Conservation (phyloP, 2,888 invertebrate species). For the Adelognathus sp. region DNA sequence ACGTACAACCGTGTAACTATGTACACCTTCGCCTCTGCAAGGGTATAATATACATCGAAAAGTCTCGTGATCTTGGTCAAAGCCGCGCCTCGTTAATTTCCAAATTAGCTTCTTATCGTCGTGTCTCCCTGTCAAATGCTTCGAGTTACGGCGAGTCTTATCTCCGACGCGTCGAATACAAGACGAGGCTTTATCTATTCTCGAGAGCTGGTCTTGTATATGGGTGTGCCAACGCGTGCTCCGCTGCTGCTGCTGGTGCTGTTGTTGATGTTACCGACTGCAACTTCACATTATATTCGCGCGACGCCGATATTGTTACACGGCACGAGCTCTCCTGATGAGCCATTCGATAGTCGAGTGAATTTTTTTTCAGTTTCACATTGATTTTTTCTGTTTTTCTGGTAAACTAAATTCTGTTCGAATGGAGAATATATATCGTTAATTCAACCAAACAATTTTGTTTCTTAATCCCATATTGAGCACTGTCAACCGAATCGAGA, state of each 20-base stretch:
- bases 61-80: constrained; percentile 7
- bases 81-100: constrained; percentile 50
- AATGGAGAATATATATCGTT: too few species aligned
- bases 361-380: too few species aligned
- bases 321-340: constrained; percentile 32
- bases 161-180: constrained; percentile 7
- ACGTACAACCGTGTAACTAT: neutral
- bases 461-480: too few species aligned
- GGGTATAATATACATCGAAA: neutral
- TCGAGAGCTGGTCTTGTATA: neutral
- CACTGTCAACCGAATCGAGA: too few species aligned
- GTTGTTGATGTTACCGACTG: constrained; percentile 38
- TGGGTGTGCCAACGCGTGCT: constrained; percentile 52
- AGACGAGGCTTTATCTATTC: constrained; percentile 15
- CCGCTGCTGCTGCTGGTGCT: constrained; percentile 21
- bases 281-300: constrained; percentile 33
- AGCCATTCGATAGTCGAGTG: too few species aligned
- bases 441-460: too few species aligned
- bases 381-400: too few species aligned
- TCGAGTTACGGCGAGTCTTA: neutral
- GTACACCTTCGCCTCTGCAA: neutral
- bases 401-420: too few species aligned
- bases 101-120: constrained; percentile 45
- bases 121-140: constrained; percentile 12
- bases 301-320: constrained; percentile 37